phyloP scores from a whole-genome alignment of 2,113 vertebrate genomes.

The Diadophis punctatus region DNA sequence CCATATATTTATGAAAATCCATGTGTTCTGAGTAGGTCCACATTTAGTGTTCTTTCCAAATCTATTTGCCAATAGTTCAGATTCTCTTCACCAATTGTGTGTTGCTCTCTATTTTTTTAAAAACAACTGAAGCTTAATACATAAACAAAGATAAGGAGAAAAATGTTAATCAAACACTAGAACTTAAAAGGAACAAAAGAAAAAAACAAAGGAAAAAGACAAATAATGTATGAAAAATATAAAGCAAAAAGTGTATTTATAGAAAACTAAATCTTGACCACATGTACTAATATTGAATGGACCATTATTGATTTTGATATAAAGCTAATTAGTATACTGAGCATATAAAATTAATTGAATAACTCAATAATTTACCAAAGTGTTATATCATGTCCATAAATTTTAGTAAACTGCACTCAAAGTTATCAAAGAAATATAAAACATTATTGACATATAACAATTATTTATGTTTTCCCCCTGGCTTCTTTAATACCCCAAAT shows the following conservation, averaged over 20 bases:
- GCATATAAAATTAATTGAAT: not conserved
- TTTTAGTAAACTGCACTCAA: not conserved
- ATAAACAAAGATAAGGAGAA: not conserved
- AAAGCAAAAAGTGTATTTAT: not conserved
- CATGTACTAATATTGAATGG: not conserved
- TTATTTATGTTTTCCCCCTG: not conserved
- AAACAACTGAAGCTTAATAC: not conserved
- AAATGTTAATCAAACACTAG: not conserved
- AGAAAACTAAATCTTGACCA: not conserved
- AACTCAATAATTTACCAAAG: not conserved
- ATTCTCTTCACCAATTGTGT: not conserved
- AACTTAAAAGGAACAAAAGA: not conserved
- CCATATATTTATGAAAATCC: constrained; percentile 12
- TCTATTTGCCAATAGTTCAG: not conserved
- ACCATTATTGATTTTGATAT: not conserved
- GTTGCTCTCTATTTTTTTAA: not conserved
- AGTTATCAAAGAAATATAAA: not conserved
- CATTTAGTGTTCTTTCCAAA: constrained; percentile 15
- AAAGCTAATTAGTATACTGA: not conserved
- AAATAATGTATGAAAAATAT: not conserved
- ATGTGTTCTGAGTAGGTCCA: not conserved
- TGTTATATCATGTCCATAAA: not conserved
- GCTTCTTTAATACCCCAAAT: not conserved
- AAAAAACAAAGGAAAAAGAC: not conserved
- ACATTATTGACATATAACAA: not conserved